phyloP scores from a whole-genome alignment of 1,140 invertebrate genomes.

The Aphis craccivora region DNA sequence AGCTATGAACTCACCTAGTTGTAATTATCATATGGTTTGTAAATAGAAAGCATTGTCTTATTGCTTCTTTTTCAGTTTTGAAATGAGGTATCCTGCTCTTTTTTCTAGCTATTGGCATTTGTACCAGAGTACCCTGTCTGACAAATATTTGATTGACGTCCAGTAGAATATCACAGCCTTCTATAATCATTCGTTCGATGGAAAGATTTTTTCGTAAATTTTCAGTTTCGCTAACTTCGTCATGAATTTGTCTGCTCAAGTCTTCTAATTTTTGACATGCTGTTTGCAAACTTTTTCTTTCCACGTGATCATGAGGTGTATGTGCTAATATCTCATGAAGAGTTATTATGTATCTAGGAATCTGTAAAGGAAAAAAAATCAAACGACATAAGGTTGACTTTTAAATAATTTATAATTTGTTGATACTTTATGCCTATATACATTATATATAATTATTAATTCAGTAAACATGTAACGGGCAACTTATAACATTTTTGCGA shows the following conservation, averaged over 20 bases:
- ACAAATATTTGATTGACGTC: constrained; percentile 95
- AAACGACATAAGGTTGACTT: background rate
- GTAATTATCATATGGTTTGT: constrained; percentile 87
- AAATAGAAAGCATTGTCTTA: constrained; percentile 86
- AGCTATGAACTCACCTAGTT: constrained; percentile 67
- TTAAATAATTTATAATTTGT: background rate
- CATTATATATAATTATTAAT: too few species aligned
- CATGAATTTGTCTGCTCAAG: constrained; percentile 83
- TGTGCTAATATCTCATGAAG: constrained; percentile 90
- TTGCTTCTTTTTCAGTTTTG: constrained; percentile 77
- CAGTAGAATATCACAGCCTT: constrained; percentile 92
- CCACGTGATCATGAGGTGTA: constrained; percentile 94
- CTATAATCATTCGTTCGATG: constrained; percentile 93
- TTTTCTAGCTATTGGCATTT: constrained; percentile 72
- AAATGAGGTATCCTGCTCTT: constrained; percentile 65
- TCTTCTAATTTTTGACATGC: constrained; percentile 89
- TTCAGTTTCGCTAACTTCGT: constrained; percentile 93
- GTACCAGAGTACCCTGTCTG: constrained; percentile 78
- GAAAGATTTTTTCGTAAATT: constrained; percentile 92
- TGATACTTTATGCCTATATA: too few species aligned
- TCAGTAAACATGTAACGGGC: too few species aligned
- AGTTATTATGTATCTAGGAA: constrained; percentile 91
- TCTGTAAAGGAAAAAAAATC: constrained; percentile 67
- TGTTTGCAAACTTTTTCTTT: constrained; percentile 86
- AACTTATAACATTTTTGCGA: too few species aligned